Evolutionary conservation across 2,113 vertebrate genomes (phyloP), one percentile per base, ranked within the genome.

Genomic region (Hystrix cristata): DNA sequence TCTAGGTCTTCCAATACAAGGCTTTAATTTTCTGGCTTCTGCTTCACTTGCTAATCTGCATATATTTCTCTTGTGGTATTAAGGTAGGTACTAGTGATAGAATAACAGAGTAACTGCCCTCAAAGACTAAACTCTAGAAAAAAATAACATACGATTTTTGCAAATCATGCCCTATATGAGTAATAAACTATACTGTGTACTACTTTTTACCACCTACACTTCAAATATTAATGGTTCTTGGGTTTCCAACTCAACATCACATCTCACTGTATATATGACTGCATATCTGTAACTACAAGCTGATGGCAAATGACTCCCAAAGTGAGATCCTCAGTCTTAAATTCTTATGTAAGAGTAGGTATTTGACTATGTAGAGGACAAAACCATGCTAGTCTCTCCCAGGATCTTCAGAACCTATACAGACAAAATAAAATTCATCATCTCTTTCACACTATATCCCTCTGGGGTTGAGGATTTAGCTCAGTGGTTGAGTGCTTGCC

Each of bases 31-130:
- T 92, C 34, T 72, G 55, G 55, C 16, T 90, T 94, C 29, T 95
- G n/a, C 46, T 96, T 97, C 71, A 96, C 86, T 91, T 96, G 38
- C 55, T 95, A 94, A 95, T 87, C 34, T n/a, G 48, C 27, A 86
- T 64, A 81, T 79, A 91, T 62, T 93, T 86, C 46, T 90, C 76
- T 4, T n/a, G 31, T 65, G 64, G 12, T 53, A 83, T 57, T 91
- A 74, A 87, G 64, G 57, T 87, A 94, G 29, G 38, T 83, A 92
- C 60, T 80, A 93, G 25, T 79, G 12, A 82, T 16, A 92, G 79
- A 94, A 62, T 74, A 93, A 91, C n/a, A 78, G 0, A 76, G 71
- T 65, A 72, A 14, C 48, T 85, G 23, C 38, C 43, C 57, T 96
- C 74, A 95, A 93, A 82, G 57, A 95, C 29, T 51, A 85, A 10